Evolutionary conservation across 64 coral and sea anemone genomes (phyloP), one percentile per base, ranked within the genome.

Genomic region (Anthopleura sola): DNA sequence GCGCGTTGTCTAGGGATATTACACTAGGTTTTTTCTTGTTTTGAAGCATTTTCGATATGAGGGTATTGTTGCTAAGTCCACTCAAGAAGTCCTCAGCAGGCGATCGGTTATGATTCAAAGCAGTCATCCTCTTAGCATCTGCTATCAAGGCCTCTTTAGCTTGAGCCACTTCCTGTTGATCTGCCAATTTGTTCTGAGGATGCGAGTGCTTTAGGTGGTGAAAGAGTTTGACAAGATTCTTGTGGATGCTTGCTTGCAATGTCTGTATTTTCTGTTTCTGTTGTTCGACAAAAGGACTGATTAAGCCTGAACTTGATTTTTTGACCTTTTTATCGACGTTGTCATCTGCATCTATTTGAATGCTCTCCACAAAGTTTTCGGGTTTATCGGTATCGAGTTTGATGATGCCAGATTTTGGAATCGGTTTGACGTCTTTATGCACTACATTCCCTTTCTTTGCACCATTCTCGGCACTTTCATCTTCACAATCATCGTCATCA

Each of bases 201-300:
- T 33, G 49, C 3, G 44, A 12, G 50, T 58, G 82, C n/a, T 82
- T 91, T 29, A 91, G 84, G 37, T 91, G 84, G 60, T 91, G 89
- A 75, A 91, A 91, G 17, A 91, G 84, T 81, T 85, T 91, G 6
- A 91, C 6, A 19, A 91, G 58, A 77, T 91, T 91, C 46, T 80
- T 85, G 75, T 91, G 89, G 76, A 91, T 91, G 48, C 89, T 91
- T 34, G 69, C 49, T 55, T 91, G 89, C 37, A 91, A 56, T 7
- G 18, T 44, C 66, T 91, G 68, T 29, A 91, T 91, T 56, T 78
- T 91, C 23, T 78, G 81, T 57, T 85, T 85, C 12, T 71, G 66
- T 71, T 32, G 21, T 11, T 9, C 66, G 2, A 34, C 66, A 10
- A 33, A 11, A 31, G 66, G 12, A 32, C 34, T 29, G 23, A 71